These are phyloP conservation scores for Selene dorsalis DNA, from an alignment of 2,797 vertebrate genomes.

Conservation along the genomic window DNA sequence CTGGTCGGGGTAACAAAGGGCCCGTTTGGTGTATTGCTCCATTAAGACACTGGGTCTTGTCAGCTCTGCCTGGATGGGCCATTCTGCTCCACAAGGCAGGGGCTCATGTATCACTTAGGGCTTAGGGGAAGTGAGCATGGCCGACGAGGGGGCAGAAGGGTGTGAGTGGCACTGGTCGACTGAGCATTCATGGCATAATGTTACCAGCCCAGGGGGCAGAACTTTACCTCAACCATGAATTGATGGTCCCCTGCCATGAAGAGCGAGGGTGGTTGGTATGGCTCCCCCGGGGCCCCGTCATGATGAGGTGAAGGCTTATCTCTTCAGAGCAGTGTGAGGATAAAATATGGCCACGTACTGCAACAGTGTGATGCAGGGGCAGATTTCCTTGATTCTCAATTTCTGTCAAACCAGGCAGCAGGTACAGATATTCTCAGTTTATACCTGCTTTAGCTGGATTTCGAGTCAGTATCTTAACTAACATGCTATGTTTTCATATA, in stretches of 20 bases:
- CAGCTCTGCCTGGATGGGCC: slow-evolving; percentile 77
- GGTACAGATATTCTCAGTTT: slow-evolving; percentile 28
- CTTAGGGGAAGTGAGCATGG: slow-evolving; percentile 74
- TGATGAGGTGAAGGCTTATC: slow-evolving; percentile 77
- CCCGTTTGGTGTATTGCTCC: slow-evolving; percentile 78
- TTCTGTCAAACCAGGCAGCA: slow-evolving; percentile 35
- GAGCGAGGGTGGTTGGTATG: slow-evolving; percentile 66
- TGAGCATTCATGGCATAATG: slow-evolving; percentile 81
- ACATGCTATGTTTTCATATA: not conserved
- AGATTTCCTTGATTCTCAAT: slow-evolving; percentile 49
- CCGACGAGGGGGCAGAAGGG: slow-evolving; percentile 62
- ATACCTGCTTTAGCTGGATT: not conserved
- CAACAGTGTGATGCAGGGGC: slow-evolving; percentile 31
- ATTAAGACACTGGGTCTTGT: slow-evolving; percentile 85
- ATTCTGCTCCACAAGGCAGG: slow-evolving; percentile 76
- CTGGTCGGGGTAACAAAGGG: slow-evolving; percentile 72
- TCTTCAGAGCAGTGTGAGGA: slow-evolving; percentile 64
- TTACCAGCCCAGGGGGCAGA: slow-evolving; percentile 73
- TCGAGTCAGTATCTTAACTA: not conserved
- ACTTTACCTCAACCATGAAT: slow-evolving; percentile 81
- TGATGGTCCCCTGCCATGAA: slow-evolving; percentile 78
- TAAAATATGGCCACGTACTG: slow-evolving; percentile 52
- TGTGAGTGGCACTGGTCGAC: slow-evolving; percentile 80
- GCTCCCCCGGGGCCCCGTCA: slow-evolving; percentile 61
- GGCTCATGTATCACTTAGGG: slow-evolving; percentile 77